Evolutionary conservation across 2,888 invertebrate species (phyloP).

Genomic region (Diaphora mendica): DNA sequence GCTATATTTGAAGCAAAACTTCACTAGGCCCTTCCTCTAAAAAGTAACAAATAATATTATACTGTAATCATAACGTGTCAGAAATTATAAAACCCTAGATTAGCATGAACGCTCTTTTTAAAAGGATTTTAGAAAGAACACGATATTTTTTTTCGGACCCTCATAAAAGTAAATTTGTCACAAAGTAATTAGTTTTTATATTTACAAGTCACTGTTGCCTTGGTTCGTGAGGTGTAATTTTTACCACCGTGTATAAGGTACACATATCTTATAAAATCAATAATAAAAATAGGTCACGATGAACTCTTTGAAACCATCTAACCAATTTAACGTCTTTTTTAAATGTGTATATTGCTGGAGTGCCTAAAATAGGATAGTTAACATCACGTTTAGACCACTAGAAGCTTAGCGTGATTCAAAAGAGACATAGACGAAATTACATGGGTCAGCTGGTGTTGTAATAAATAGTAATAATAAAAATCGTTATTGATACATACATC

Average conservation of each 20-base stretch:
- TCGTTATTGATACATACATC: no score
- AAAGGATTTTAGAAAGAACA: constrained; percentile 67
- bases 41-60: constrained; percentile 27
- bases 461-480: no score
- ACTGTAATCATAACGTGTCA: constrained; percentile 59
- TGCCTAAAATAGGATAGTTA: no score
- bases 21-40: not conserved
- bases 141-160: constrained; percentile 70
- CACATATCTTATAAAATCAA: not conserved
- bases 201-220: constrained; percentile 38
- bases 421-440: no score
- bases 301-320: no score
- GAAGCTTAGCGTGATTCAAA: no score
- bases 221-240: constrained; percentile 3
- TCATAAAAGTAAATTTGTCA: constrained; percentile 77
- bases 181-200: constrained; percentile 71
- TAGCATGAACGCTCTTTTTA: constrained; percentile 69
- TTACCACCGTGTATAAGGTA: constrained; percentile 13
- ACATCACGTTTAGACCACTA: no score
- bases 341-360: no score
- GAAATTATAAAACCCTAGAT: constrained; percentile 56
- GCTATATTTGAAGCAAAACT: not conserved
- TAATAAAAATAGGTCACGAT: no score
- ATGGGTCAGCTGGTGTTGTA: no score
- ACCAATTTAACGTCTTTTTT: no score